Evolutionary conservation across 2,888 invertebrate genomes (phyloP).

Genomic region (Strigamia transsilvanica): DNA sequence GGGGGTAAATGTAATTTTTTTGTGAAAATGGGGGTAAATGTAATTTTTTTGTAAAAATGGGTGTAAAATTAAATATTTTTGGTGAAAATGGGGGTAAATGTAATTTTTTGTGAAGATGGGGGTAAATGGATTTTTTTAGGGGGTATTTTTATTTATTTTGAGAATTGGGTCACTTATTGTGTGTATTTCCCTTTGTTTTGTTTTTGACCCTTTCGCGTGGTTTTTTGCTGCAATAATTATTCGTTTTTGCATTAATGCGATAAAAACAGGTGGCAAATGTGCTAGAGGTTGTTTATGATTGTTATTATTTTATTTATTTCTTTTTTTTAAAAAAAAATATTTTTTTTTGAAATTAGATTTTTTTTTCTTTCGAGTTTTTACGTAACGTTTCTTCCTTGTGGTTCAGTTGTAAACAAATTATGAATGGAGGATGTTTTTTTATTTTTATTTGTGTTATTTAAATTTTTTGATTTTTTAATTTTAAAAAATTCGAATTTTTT

Average conservation of each 20-base stretch:
- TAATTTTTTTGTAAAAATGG: not conserved
- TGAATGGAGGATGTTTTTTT: no score
- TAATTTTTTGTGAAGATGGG: no score
- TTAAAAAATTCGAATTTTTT: not conserved
- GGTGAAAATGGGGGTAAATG: no score
- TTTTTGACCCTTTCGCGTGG: not conserved
- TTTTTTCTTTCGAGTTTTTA: no score
- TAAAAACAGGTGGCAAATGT: not conserved
- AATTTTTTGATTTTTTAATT: no score
- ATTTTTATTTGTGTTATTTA: no score
- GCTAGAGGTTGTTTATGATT: not conserved
- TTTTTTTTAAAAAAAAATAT: not conserved
- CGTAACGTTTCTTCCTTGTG: no score
- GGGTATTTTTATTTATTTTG: not conserved
- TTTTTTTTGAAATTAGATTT: not conserved
- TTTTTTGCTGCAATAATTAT: not conserved
- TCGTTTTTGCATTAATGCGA: not conserved
- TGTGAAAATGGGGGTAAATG: not conserved
- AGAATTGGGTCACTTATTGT: not conserved
- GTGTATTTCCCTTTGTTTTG: not conserved
- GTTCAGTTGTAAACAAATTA: no score
- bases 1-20: no score
- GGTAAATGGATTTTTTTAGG: no score
- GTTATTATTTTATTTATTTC: not conserved
- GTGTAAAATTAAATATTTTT: no score